Percentiles rank a stretch among this genome's conserved stretches.
phyloP scores from a whole-genome alignment of 2,113 vertebrate species.

The Cygnus atratus region DNA sequence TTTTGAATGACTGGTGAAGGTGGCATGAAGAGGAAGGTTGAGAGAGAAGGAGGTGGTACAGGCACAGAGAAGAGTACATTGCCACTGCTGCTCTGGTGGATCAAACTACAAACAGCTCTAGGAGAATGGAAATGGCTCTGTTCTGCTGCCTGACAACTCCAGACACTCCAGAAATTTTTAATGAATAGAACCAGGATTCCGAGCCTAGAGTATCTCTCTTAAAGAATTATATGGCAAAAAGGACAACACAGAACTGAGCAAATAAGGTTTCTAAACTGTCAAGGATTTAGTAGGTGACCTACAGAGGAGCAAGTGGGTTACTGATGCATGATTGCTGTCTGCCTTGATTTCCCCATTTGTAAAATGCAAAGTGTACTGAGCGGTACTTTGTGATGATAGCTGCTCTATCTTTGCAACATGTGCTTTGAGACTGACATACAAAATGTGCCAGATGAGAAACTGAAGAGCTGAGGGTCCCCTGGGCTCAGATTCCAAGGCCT shows the following conservation, averaged over 20 bases:
- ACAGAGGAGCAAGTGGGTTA: neutral
- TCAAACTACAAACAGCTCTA: neutral
- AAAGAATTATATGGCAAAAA: neutral
- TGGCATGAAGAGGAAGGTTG: neutral
- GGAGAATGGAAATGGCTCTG: neutral
- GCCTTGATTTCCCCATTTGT: constrained; percentile 18
- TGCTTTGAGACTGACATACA: constrained; percentile 27
- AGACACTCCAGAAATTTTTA: neutral
- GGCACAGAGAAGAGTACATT: neutral
- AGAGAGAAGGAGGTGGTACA: neutral
- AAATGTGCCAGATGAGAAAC: constrained; percentile 45
- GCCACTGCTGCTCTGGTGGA: neutral
- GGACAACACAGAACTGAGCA: neutral
- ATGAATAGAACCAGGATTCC: neutral
- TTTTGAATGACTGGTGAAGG: neutral
- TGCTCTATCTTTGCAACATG: neutral
- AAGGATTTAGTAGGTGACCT: neutral
- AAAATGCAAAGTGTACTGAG: neutral
- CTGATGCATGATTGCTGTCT: constrained; percentile 5
- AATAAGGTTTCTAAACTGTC: neutral
- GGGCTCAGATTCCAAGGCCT: constrained; percentile 1
- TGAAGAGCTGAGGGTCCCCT: constrained; percentile 44
- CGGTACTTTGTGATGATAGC: constrained; percentile 17
- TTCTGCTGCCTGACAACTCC: neutral
- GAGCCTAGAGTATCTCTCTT: neutral